A percentile compares a stretch with the other conserved stretches of the same genome.
phyloP scores from a whole-genome alignment of 2,797 vertebrate species.

The Ctenopoma multispine region DNA sequence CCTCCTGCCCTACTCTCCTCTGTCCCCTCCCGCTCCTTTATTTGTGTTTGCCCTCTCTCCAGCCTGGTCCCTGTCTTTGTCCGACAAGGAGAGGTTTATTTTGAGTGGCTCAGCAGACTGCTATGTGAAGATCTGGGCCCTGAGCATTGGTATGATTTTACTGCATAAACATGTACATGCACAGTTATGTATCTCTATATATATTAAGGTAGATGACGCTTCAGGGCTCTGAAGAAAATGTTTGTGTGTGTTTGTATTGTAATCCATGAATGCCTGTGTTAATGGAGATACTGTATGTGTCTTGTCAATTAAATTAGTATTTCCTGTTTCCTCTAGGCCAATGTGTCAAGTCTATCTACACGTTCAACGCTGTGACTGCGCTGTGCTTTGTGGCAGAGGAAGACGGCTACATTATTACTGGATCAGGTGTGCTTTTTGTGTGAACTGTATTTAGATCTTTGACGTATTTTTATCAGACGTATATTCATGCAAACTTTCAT shows the following conservation, averaged over 20 bases:
- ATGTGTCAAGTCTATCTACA: constrained; percentile 88
- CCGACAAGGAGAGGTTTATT: constrained; percentile 84
- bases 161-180: constrained; percentile 25
- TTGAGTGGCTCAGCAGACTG: constrained; percentile 87
- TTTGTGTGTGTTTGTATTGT: constrained; percentile 13
- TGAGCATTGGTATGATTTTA: constrained; percentile 79
- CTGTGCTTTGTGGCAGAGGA: constrained; percentile 84
- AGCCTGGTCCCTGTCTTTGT: constrained; percentile 80
- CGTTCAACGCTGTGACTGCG: constrained; percentile 85
- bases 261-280: constrained; percentile 50
- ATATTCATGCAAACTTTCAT: constrained; percentile 1
- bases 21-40: constrained; percentile 34
- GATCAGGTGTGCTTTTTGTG: constrained; percentile 78
- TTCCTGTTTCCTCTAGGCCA: constrained; percentile 79
- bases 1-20: background rate
- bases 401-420: constrained; percentile 83
- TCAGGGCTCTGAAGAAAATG: constrained; percentile 27
- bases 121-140: constrained; percentile 85
- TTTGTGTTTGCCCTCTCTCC: constrained; percentile 52
- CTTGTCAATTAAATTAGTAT: constrained; percentile 60
- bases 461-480: constrained; percentile 4
- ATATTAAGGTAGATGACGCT: constrained; percentile 30
- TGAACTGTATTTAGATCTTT: background rate
- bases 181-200: constrained; percentile 3
- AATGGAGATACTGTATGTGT: constrained; percentile 25